Evolutionary conservation across 2,113 vertebrate species (phyloP), one percentile per base, ranked within the genome.

Genomic region (Fregetta grallaria): DNA sequence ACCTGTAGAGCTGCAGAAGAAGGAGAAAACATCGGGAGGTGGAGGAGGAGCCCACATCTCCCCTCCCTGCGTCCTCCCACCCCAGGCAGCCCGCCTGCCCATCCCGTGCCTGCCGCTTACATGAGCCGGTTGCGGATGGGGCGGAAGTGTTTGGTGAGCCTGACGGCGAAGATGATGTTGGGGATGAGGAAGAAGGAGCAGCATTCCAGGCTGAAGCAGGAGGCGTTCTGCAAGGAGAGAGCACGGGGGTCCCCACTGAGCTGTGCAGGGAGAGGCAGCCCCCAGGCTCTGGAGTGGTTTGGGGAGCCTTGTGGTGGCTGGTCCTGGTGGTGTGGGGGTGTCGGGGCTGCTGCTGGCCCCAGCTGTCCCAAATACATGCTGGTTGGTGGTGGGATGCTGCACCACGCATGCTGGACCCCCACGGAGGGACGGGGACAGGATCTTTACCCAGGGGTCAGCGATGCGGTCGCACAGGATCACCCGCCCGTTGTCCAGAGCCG

Each of bases 181-280:
- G 99, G 99, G 71, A 99, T 98, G 71, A 99, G 98, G 58, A 99
- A 97, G 90, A 99, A 96, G 55, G 98, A 97, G 94, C 99, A 99
- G 97, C 98, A 98, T 0, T 98, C 99, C 96, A 99, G 97, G 96
- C 99, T 99, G 88, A 99, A 99, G 99, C 99, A 99, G 98, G 99
- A 99, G 20, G 99, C 98, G 0, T 99, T 99, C 99, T 99, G 97
- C 80, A 88, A 82, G 63, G 34, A 86, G n/a, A 88, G 7, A 55
- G 11, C 36, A 8, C 0, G 0, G 36, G 25, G 16, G 19, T 17
- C 8, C 7, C 68, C 1, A 1, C 52, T 95, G 38, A 62, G 52
- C 36, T 8, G 20, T 0, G 1, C 1, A 1, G 19, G 27, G 11
- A 25, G 26, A 27, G 58, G 52, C 40, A 40, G 65, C 25, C 38